These are phyloP conservation scores for Sphenodon punctatus DNA, from an alignment of 2,797 vertebrate genomes.

Conservation along the genomic window DNA sequence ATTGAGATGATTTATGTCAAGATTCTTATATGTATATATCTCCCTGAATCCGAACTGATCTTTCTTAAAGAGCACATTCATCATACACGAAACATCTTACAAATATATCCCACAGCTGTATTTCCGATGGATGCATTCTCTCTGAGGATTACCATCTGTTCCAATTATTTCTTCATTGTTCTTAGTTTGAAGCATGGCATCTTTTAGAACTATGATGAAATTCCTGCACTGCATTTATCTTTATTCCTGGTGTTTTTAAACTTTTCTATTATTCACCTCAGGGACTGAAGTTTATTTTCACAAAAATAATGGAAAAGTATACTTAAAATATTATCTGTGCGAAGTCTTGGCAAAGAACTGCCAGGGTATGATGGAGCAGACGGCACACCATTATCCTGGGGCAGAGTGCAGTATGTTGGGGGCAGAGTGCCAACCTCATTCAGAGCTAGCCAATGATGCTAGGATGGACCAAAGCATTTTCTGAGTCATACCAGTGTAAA, in stretches of 20 bases:
- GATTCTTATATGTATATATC: not conserved
- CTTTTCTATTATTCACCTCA: not conserved
- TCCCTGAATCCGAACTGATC: conserved; percentile 37
- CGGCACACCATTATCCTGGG: not conserved
- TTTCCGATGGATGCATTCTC: conserved; percentile 53
- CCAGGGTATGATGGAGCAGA: too few species aligned
- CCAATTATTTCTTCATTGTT: conserved; percentile 71
- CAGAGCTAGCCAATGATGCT: not conserved
- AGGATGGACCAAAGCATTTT: not conserved
- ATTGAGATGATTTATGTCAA: conserved; percentile 43
- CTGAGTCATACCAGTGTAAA: not conserved
- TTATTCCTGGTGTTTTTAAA: conserved; percentile 9
- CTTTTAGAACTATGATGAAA: conserved; percentile 61
- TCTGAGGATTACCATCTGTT: conserved; percentile 71
- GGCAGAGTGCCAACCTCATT: not conserved
- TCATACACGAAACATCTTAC: conserved; percentile 52
- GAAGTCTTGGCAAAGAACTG: not conserved
- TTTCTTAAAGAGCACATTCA: conserved; percentile 60
- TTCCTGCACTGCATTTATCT: conserved; percentile 39
- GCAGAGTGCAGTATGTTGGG: not conserved
- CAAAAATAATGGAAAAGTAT: not conserved
- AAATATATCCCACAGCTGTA: conserved; percentile 66
- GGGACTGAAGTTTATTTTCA: conserved; percentile 4
- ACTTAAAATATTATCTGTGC: not conserved
- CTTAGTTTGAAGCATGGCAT: conserved; percentile 61